phyloP scores from a whole-genome alignment of 2,888 invertebrate genomes.

The Drosophila yooni region DNA sequence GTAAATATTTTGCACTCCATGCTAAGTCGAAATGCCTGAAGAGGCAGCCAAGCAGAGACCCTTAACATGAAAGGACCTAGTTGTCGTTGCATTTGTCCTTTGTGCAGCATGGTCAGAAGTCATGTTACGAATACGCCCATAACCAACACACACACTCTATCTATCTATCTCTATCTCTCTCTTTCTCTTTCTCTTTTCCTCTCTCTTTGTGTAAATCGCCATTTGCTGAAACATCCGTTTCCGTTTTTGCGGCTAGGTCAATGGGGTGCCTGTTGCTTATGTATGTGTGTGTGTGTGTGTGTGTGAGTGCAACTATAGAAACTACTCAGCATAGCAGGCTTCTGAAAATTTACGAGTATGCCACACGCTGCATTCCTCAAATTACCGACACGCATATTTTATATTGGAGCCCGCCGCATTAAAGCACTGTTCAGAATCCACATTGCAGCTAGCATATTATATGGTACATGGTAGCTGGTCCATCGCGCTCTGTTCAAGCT shows the following conservation, averaged over 20 bases:
- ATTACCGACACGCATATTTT: slow-evolving; percentile 80
- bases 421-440: slow-evolving; percentile 40
- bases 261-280: slow-evolving; percentile 35
- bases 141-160: slow-evolving; percentile 3
- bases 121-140: slow-evolving; percentile 59
- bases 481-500: slow-evolving; percentile 27
- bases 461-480: slow-evolving; percentile 3
- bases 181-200: not conserved
- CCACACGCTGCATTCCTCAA: slow-evolving; percentile 74
- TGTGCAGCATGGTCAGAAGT: slow-evolving; percentile 56
- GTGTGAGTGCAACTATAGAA: slow-evolving; percentile 33
- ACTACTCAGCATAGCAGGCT: slow-evolving; percentile 62
- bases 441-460: slow-evolving; percentile 2
- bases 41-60: slow-evolving; percentile 45
- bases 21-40: slow-evolving; percentile 32
- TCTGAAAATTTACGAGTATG: slow-evolving; percentile 69
- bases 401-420: slow-evolving; percentile 67
- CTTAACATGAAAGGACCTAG: slow-evolving; percentile 58
- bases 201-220: slow-evolving; percentile 44
- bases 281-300: slow-evolving; percentile 5
- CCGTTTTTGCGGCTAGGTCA: slow-evolving; percentile 56
- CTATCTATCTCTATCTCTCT: slow-evolving; percentile 2
- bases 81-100: slow-evolving; percentile 55
- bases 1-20: slow-evolving; percentile 76
- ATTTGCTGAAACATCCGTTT: slow-evolving; percentile 79